These are phyloP conservation scores for Trochalopteron elliotii DNA, from an alignment of 2,113 vertebrate genomes.

Conservation along the genomic window DNA sequence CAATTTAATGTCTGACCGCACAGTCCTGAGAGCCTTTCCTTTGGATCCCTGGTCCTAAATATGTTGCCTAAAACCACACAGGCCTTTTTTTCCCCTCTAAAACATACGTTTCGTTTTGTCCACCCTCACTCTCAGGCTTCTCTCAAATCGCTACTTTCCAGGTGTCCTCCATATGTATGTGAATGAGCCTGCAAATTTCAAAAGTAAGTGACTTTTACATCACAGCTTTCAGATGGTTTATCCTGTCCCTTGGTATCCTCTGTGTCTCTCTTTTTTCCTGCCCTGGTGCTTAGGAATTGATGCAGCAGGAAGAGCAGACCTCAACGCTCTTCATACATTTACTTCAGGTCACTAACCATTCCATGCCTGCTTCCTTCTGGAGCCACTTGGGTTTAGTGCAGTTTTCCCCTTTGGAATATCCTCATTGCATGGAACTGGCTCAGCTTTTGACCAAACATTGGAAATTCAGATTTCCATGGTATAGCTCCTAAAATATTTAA, in stretches of 20 bases:
- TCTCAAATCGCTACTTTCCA: not conserved
- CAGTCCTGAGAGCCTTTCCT: not conserved
- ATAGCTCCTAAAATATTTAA: not conserved
- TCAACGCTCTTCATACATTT: accelerated
- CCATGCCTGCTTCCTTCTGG: not conserved
- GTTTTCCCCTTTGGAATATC: not conserved
- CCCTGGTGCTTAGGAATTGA: not conserved
- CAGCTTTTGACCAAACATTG: not conserved
- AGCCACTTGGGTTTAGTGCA: not conserved
- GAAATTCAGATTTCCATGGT: not conserved
- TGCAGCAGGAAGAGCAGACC: not conserved
- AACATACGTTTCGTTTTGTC: not conserved
- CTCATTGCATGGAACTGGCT: not conserved
- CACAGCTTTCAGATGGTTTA: not conserved
- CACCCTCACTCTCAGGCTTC: not conserved
- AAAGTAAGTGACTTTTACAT: not conserved
- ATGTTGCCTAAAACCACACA: conserved; percentile 42
- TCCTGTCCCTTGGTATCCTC: not conserved
- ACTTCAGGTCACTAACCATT: not conserved
- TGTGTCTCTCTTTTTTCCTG: not conserved
- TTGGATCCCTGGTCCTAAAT: conserved; percentile 32
- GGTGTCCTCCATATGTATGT: conserved; percentile 6
- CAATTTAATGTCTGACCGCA: conserved; percentile 53
- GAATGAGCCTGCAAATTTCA: not conserved
- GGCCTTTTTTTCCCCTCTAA: not conserved